Base-by-base conservation (phyloP, 1,140 invertebrate species). In the Heliothis subflexa region DNA sequence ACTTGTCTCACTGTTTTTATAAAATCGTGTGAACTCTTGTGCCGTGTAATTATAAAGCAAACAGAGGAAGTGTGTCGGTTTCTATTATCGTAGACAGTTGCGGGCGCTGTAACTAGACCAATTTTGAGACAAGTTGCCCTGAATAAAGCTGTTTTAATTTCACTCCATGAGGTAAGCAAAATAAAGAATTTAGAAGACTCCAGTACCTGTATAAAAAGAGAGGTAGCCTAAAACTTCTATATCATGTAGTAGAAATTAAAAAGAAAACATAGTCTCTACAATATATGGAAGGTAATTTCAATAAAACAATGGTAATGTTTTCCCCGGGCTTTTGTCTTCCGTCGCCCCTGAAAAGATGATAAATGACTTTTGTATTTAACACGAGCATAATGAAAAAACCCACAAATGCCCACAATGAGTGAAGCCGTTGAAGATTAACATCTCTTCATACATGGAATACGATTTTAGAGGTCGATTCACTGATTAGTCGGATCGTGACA, bases 41-140 rank as follows among this genome's bases (percentile, higher is more conserved):
- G 74, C 86, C 85, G 84, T 86, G 86, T 75, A 87, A 86, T 85
- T 83, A 49, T 57, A 33, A 82, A 52, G 83, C 74, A 85, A 86
- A 83, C 76, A 70, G 59, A 78, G 83, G 81, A 84, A 84, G 28
- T 71, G 77, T 75, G 45, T 62, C 78, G 55, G 61, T 78, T 81
- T 71, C 77, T 78, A 78, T 78, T 78, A 72, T 40, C 68, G 70
- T 61, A 62, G 52, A 57, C 52, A 57, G 10, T 55, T 33, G 10
- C 50, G 57, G 9, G 18, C 61, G 25, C 61, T 21, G 50, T 71
- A 55, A 72, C 52, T 33, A 57, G 50, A 55, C 52, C 16, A 45
- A 72, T 72, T 72, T 72, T 54, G 13, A 45, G 52, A 72, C 25
- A 57, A 14, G 16, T 25, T 14, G 28, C 28, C 16, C 70, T 54